Percentiles rank a stretch among this genome's conserved stretches.
phyloP scores from a whole-genome alignment of 2,797 vertebrate species.

The Arremon brunneinucha region DNA sequence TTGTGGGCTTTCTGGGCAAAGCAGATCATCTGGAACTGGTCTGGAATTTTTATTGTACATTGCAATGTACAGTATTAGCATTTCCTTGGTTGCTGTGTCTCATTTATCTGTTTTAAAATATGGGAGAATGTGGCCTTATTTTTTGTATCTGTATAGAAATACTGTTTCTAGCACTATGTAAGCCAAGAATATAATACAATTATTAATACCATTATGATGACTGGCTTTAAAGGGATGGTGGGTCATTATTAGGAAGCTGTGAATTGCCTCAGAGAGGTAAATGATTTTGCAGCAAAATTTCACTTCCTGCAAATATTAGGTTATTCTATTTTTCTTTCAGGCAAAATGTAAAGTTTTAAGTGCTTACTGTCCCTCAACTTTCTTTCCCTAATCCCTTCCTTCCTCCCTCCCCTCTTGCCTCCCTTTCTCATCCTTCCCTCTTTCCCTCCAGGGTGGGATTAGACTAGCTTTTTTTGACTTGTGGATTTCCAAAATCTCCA shows the following conservation, averaged over 20 bases:
- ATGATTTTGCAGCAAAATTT: not conserved
- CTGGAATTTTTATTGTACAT: not conserved
- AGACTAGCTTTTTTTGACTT: not conserved
- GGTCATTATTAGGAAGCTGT: not conserved
- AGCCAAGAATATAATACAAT: not conserved
- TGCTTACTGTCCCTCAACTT: not conserved
- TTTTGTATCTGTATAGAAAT: not conserved
- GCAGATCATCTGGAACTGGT: not conserved
- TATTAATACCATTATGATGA: not conserved
- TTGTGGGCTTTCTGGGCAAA: not conserved
- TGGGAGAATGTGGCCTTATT: not conserved
- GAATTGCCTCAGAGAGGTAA: not conserved
- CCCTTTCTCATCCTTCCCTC: constrained; percentile 9
- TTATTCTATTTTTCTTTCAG: not conserved
- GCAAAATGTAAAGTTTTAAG: not conserved
- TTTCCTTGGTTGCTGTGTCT: not conserved
- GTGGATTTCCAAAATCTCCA: not conserved
- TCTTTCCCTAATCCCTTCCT: constrained; percentile 19
- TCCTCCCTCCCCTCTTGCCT: not conserved
- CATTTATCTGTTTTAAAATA: not conserved
- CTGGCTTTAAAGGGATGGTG: not conserved
- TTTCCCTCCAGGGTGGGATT: not conserved
- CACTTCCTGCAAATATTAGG: not conserved
- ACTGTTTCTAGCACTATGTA: not conserved
- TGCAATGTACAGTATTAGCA: not conserved